phyloP scores from a whole-genome alignment of 2,797 vertebrate species.

The Erpetoichthys calabaricus region DNA sequence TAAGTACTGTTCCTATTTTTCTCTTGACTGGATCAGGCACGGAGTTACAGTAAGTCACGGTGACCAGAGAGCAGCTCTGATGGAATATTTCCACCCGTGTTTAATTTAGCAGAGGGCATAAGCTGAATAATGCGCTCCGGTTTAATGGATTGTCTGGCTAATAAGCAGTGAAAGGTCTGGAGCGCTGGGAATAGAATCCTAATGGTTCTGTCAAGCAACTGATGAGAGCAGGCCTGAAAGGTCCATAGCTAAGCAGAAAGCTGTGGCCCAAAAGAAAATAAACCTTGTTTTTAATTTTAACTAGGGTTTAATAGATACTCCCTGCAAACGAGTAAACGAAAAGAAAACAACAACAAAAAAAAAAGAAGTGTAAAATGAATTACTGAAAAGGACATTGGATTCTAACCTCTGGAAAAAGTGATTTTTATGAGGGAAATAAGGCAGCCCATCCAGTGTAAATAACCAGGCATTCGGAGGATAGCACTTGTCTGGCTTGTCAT shows the following conservation, averaged over 20 bases:
- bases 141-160: slow-evolving; percentile 62
- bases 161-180: slow-evolving; percentile 59
- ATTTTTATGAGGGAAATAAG: too few species aligned
- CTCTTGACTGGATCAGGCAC: slow-evolving; percentile 6
- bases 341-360: background rate
- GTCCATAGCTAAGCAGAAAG: background rate
- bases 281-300: slow-evolving; percentile 4
- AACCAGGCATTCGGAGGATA: too few species aligned
- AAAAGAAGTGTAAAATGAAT: background rate
- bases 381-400: too few species aligned
- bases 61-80: slow-evolving; percentile 15
- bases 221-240: slow-evolving; percentile 25
- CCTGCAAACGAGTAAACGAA: background rate
- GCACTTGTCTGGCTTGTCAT: too few species aligned
- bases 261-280: slow-evolving; percentile 3
- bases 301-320: background rate
- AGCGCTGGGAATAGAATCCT: slow-evolving; percentile 44
- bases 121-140: slow-evolving; percentile 18
- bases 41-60: slow-evolving; percentile 20
- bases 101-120: slow-evolving; percentile 40
- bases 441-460: too few species aligned
- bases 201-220: slow-evolving; percentile 50
- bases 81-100: slow-evolving; percentile 33
- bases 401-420: too few species aligned
- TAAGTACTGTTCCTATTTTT: slow-evolving; percentile 12